Percentiles rank a stretch among this genome's conserved stretches.
phyloP scores from a whole-genome alignment of 2,888 invertebrate species.

The Ornithoptera alexandrae region DNA sequence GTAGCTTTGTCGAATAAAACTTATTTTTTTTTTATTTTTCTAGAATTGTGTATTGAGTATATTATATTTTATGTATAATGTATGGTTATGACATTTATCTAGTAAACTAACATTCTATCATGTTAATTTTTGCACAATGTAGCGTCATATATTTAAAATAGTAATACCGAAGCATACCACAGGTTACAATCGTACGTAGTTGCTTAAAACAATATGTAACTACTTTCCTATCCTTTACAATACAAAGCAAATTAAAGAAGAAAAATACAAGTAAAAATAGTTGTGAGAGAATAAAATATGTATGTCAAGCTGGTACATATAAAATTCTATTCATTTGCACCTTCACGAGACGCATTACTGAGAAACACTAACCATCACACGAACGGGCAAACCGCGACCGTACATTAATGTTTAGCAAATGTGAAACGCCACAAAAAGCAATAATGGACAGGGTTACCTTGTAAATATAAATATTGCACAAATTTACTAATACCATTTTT shows the following conservation, averaged over 20 bases:
- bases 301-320: constrained; percentile 11
- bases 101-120: no score
- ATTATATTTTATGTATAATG: no score
- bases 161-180: not conserved
- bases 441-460: constrained; percentile 43
- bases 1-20: no score
- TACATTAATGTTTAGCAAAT: constrained; percentile 64
- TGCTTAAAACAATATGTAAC: not conserved
- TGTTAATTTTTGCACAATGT: no score
- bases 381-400: constrained; percentile 59
- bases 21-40: no score
- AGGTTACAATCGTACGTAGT: not conserved
- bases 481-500: constrained; percentile 29
- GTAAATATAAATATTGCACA: constrained; percentile 56
- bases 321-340: constrained; percentile 38
- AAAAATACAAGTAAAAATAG: not conserved
- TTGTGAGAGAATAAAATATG: constrained; percentile 9
- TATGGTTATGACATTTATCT: no score
- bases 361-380: constrained; percentile 52
- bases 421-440: constrained; percentile 61
- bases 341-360: constrained; percentile 46
- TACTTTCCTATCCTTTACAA: not conserved
- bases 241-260: not conserved
- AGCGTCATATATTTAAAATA: not conserved
- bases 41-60: no score